A percentile compares a stretch with the other conserved stretches of the same genome.
These are phyloP conservation scores for Acyrthosiphon pisum DNA, from an alignment of 1,140 invertebrate genomes.

Conservation along the genomic window DNA sequence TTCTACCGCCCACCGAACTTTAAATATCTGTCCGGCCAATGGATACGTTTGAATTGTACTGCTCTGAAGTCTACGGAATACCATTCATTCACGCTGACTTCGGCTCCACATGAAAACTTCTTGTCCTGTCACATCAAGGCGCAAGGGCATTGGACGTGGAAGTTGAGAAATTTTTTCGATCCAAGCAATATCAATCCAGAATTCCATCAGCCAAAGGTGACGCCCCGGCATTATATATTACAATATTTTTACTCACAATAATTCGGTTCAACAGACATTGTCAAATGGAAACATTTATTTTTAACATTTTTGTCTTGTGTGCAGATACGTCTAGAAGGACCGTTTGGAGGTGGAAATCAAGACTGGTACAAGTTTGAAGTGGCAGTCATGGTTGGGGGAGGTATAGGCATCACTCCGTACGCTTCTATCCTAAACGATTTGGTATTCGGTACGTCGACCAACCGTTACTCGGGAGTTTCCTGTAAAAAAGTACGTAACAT, in stretches of 20 bases:
- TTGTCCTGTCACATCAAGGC: conserved; percentile 98
- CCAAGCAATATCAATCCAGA: conserved; percentile 91
- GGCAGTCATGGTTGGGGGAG: conserved; percentile 98
- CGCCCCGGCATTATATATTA: neutral
- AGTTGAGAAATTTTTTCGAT: conserved; percentile 95
- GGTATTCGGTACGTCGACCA: conserved; percentile 94
- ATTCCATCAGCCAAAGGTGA: conserved; percentile 77
- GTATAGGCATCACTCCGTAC: conserved; percentile 98
- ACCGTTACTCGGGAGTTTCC: conserved; percentile 91
- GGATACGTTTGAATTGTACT: conserved; percentile 91
- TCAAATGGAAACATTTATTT: neutral
- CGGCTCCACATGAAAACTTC: conserved; percentile 97
- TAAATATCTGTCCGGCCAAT: conserved; percentile 90
- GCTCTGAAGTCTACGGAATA: conserved; percentile 91
- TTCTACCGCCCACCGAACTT: conserved; percentile 95
- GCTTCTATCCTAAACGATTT: conserved; percentile 98
- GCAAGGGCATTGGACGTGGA: conserved; percentile 99
- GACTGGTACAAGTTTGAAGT: conserved; percentile 99
- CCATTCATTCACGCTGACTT: conserved; percentile 98
- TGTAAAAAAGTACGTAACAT: conserved; percentile 83
- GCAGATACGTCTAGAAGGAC: conserved; percentile 88
- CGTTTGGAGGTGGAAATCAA: conserved; percentile 98
- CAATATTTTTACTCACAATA: neutral
- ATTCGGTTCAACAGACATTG: neutral
- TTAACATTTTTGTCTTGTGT: neutral